These are phyloP conservation scores for Picathartes gymnocephalus DNA, from an alignment of 2,113 vertebrate genomes.

Conservation along the genomic window DNA sequence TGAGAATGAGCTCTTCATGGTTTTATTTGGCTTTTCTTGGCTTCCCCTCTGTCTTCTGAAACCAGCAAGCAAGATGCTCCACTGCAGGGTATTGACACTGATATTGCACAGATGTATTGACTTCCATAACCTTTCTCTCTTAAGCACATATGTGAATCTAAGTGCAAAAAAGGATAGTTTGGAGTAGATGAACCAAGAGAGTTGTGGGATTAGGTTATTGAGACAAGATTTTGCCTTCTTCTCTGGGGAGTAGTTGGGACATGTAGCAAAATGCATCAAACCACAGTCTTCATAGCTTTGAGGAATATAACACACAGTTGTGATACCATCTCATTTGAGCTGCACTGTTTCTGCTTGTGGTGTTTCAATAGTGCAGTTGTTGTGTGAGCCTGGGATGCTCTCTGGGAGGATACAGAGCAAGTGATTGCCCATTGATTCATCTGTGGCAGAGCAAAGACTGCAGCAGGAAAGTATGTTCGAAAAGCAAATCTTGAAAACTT, in stretches of 20 bases:
- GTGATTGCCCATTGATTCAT: background rate
- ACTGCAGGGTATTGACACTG: background rate
- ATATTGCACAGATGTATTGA: background rate
- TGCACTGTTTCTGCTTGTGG: background rate
- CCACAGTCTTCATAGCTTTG: background rate
- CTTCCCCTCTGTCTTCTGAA: background rate
- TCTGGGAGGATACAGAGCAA: background rate
- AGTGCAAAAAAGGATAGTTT: background rate
- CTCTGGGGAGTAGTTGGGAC: background rate
- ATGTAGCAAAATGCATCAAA: background rate
- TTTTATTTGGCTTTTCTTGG: background rate
- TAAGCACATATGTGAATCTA: background rate
- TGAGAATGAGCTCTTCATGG: background rate
- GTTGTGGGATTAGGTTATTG: background rate
- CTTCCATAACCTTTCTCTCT: background rate
- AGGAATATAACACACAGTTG: background rate
- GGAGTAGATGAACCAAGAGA: background rate
- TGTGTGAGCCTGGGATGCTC: background rate
- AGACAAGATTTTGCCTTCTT: background rate
- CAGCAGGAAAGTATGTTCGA: background rate
- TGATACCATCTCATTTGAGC: constrained; percentile 1
- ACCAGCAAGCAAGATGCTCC: background rate
- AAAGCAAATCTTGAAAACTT: background rate
- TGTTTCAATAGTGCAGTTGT: background rate
- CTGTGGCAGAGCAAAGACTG: background rate